phyloP scores from a whole-genome alignment of 2,797 vertebrate species.

The Knipowitschia caucasica region DNA sequence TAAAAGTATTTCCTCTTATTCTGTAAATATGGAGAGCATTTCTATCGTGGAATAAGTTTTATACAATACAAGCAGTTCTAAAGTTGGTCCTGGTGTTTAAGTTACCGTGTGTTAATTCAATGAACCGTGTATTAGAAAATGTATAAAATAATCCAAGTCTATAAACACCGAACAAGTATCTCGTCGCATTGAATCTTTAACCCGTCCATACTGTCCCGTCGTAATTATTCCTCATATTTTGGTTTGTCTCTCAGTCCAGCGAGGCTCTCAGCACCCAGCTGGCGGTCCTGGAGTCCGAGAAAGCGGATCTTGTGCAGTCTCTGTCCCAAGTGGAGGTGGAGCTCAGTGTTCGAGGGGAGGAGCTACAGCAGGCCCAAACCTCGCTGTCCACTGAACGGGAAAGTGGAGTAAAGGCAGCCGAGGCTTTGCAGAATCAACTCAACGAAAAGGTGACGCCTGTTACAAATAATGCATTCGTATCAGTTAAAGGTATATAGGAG shows the following conservation, averaged over 20 bases:
- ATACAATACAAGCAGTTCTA: no score
- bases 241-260: constrained; percentile 63
- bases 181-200: background rate
- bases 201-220: background rate
- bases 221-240: background rate
- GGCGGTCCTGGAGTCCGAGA: constrained; percentile 73
- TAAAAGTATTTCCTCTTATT: no score
- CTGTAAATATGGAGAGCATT: no score
- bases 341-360: constrained; percentile 57
- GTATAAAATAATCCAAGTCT: no score
- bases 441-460: constrained; percentile 76
- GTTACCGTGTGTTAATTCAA: no score
- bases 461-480: background rate
- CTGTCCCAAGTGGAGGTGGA: constrained; percentile 68
- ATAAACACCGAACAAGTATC: constrained; percentile 9
- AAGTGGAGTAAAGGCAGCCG: constrained; percentile 59
- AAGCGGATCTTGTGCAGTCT: constrained; percentile 62
- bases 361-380: constrained; percentile 74
- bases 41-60: no score
- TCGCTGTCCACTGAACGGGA: constrained; percentile 68
- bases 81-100: no score
- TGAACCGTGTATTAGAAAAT: no score
- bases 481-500: no score
- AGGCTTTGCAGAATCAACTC: constrained; percentile 74
- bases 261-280: constrained; percentile 68